Evolutionary conservation across 2,888 invertebrate species (phyloP), one percentile per base, ranked within the genome.

Genomic region (Linnaemya vulpina): DNA sequence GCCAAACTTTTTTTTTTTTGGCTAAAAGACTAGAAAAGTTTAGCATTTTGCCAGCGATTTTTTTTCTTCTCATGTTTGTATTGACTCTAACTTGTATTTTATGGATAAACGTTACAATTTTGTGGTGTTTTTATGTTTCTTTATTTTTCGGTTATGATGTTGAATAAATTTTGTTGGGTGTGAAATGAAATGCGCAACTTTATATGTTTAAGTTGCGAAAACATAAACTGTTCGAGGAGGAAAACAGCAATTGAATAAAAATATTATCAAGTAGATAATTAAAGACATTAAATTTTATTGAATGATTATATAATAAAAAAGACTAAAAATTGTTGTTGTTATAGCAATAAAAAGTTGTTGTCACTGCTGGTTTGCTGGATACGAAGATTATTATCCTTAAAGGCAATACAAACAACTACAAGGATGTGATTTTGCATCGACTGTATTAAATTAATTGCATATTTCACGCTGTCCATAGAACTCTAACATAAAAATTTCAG

Each of bases 111-210:
- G 82, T 79, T 76, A 76, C 82, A 82, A 82, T 79, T 86, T 84
- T 86, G 86, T 86, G 84, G 86, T 82, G 78, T 79, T 63, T 79
- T 82, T 81, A 84, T 82, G 73, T 77, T 81, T 53, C 46, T 73
- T 70, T 71, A 78, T 60, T 74, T 74, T 77, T 77, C 51, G 35
- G 55, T 80, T 83, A 76, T 77, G 73, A 67, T 55, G 71, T 79
- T 51, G 55, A 55, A 80, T 86, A 80, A 80, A 80, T 80, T 80
- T 30, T 74, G 51, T 75, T 55, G 80, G 83, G 86, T 83, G 82
- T 83, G 82, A 83, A 76, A 58, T 51, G 51, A 49, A 82, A 65
- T 76, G 17, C 7, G 15, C 25, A 74, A 68, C 11, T 74, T 80
- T 68, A 40, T 71, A 35, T 38, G 15, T 35, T 17, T 17, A 22